Base-by-base conservation (phyloP, 1,140 invertebrate species). In the Drosophila littoralis region DNA sequence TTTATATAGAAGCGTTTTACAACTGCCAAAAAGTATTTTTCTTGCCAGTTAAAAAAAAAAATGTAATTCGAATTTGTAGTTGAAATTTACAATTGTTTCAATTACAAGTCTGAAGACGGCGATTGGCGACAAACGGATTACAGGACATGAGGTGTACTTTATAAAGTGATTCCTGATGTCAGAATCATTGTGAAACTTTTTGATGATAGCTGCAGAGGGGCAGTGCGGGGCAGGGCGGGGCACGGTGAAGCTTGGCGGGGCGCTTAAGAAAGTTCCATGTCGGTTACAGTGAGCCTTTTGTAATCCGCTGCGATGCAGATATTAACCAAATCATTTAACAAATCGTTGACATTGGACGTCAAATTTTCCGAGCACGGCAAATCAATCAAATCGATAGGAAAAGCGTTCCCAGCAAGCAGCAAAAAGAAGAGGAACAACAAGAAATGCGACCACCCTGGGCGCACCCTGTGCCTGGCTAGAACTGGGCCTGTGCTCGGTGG, bases 371-470 rank as follows among this genome's bases (percentile, higher is more conserved):
- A 45, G 33, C 33, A 40, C 46, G 46, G 35, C 63, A 67, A 72
- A 72, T 72, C 69, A 67, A 72, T 72, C 69, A 73, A 73, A 51
- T 28, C 64, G 33, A 67, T 73, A 67, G 63, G 52, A 73, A 66
- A 72, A 66, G 45, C 52, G 43, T 55, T 22, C 50, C 51, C 51
- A 38, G 2, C 38, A 50, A 9, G 13, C n/a, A 32, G 42, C 8
- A 42, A 36, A 32, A 7, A 5, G 32, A 7, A 15, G 40, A 15
- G 12, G 13, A 9, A 36, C 32, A 36, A 15, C 28, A 17, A 17
- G 33, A 58, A 32, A 13, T 7, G 12, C n/a, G 71, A 74, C 71
- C 71, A 74, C 71, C 71, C 71, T 61, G 57, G 42, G 66, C 13
- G 71, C 54, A 35, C 67, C 66, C 67, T 52, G 50, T 38, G 60